A percentile compares a stretch with the other conserved stretches of the same genome.
Evolutionary conservation across 1,140 invertebrate species (phyloP).

Genomic region (Harlomillsia oculata): DNA sequence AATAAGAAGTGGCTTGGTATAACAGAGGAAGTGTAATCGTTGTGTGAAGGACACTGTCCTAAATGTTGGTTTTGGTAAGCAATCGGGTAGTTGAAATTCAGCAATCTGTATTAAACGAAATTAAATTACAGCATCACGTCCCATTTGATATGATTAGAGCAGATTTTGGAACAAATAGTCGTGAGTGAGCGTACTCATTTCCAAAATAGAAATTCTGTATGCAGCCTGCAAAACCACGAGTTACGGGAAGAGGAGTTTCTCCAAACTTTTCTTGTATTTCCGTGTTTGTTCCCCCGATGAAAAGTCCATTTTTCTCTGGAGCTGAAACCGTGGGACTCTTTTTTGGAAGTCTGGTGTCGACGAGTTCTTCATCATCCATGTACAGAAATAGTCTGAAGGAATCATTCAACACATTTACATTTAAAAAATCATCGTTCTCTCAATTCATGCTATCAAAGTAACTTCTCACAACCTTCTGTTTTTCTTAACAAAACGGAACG

Average conservation of each 20-base stretch:
- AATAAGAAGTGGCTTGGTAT: neutral
- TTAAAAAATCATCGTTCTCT: too few relatives aligned
- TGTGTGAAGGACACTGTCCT: constrained; percentile 22
- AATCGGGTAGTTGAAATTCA: constrained; percentile 55
- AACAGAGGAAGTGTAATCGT: neutral
- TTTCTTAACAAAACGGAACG: constrained; percentile 30
- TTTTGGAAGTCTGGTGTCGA: constrained; percentile 46
- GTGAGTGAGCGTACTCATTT: constrained; percentile 51
- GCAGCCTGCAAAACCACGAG: constrained; percentile 48
- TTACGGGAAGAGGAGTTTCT: constrained; percentile 9
- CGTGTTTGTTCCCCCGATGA: constrained; percentile 51
- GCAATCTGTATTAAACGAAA: constrained; percentile 42
- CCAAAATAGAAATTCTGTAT: constrained; percentile 72
- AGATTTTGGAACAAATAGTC: neutral
- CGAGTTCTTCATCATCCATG: constrained; percentile 55
- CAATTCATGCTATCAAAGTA: too few relatives aligned
- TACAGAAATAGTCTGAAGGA: constrained; percentile 18
- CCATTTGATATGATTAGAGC: neutral
- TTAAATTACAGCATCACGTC: neutral
- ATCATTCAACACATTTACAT: neutral
- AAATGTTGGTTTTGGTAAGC: constrained; percentile 49
- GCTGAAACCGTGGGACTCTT: constrained; percentile 44
- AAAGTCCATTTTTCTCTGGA: constrained; percentile 44
- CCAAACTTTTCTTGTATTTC: constrained; percentile 13
- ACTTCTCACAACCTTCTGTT: constrained; percentile 10